Evolutionary conservation across 2,888 invertebrate species (phyloP), one percentile per base, ranked within the genome.

Genomic region (Colostygia pectinataria): DNA sequence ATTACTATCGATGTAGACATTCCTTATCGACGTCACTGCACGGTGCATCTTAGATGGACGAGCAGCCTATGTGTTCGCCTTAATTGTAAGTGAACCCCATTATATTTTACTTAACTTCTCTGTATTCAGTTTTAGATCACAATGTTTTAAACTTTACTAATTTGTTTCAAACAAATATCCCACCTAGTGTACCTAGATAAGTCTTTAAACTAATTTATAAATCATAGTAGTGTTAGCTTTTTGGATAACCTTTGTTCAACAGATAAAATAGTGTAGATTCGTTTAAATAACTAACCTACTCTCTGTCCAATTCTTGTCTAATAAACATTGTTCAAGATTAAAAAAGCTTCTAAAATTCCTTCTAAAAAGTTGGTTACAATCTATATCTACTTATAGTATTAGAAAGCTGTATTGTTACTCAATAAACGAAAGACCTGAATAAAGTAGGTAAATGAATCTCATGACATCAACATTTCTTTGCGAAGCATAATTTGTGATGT

Each of bases 401-500:
- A 76, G 63, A 65, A 68, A 69, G 66, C 71, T n/a, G n/a, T 71
- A 72, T 76, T 74, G 71, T 73, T 74, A 68, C 73, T 63, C 54
- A 61, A 64, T 43, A 50, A 57, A 59, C 51, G 51, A 59, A 64
- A 63, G 61, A 68, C 61, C 62, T 65, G 61, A 57, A 56, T 58
- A 57, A 62, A 57, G 52, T 47, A 53, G n/a, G 13, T 20, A 58
- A 23, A 47, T 67, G 77, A 77, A 82, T 80, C 79, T 80, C 75
- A 67, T 70, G 68, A 80, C 81, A 79, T 80, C 80, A 73, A 80
- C 67, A 81, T 85, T 82, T 72, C 82, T 84, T 90, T 85, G 86
- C 87, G 81, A 90, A 90, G 90, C 90, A 90, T 90, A 86, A 88
- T 87, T 18, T 91, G 90, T 91, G 90, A 91, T 90, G 90, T 89